Conservation (phyloP, 2,113 vertebrate species). For the Forbesichthys papilliferus region DNA sequence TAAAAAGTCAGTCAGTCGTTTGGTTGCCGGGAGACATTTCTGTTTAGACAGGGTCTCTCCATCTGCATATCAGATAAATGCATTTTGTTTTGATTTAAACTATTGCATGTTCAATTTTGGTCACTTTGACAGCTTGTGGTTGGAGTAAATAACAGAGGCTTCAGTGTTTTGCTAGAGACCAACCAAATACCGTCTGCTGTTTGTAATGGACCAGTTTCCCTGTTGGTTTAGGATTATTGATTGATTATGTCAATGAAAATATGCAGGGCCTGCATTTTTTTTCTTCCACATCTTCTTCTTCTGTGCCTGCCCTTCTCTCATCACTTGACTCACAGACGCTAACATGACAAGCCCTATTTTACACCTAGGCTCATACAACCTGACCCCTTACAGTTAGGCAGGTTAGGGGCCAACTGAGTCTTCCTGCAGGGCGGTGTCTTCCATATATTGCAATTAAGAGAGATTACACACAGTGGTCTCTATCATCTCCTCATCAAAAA, state of each 20-base stretch:
- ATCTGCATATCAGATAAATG: no score
- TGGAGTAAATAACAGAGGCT: no score
- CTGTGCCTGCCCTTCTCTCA: not conserved
- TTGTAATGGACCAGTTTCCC: no score
- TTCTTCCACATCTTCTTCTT: not conserved
- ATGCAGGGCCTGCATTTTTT: slow-evolving; percentile 23
- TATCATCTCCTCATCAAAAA: slow-evolving; percentile 50
- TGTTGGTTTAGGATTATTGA: slow-evolving; percentile 5
- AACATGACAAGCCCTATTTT: slow-evolving; percentile 21
- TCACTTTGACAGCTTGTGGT: no score
- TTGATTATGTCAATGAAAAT: slow-evolving; percentile 24
- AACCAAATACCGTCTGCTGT: no score
- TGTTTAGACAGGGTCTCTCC: no score
- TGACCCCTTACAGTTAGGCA: slow-evolving; percentile 69
- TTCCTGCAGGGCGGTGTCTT: slow-evolving; percentile 51
- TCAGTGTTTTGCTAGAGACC: no score
- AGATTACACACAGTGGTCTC: slow-evolving; percentile 63
- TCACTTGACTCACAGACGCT: not conserved
- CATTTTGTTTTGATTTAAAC: no score
- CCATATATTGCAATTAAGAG: slow-evolving; percentile 71
- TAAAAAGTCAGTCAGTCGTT: no score
- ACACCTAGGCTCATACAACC: slow-evolving; percentile 45
- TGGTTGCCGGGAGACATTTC: no score
- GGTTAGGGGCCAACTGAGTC: slow-evolving; percentile 64
- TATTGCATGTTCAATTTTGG: no score